Percentiles rank a stretch among this genome's conserved stretches.
These are phyloP conservation scores for Oreochromis niloticus DNA, from an alignment of 2,113 vertebrate genomes.

Conservation along the genomic window DNA sequence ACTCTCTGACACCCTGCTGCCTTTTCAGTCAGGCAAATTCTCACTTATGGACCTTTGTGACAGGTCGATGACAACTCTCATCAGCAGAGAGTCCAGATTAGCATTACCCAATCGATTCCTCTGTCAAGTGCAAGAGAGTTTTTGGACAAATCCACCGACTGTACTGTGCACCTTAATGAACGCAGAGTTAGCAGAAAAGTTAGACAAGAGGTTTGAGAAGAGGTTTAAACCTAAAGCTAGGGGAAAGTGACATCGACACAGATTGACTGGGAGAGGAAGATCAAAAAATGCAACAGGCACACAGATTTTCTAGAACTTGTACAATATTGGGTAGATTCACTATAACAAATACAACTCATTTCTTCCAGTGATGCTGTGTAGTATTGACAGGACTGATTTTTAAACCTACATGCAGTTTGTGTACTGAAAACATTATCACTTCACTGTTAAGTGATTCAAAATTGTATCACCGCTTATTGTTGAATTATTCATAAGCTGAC, in stretches of 20 bases:
- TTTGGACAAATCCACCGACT: background rate
- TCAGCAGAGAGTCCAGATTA: slow-evolving; percentile 9
- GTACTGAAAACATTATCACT: background rate
- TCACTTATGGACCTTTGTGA: background rate
- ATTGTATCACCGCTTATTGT: background rate
- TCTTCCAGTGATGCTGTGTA: background rate
- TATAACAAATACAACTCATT: background rate
- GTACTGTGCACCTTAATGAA: background rate
- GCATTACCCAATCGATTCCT: slow-evolving; percentile 5
- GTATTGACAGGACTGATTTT: background rate
- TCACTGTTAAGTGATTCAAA: background rate
- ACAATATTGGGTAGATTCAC: background rate
- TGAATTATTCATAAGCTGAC: background rate
- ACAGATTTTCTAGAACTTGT: background rate
- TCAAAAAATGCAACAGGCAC: background rate
- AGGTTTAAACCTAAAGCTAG: background rate
- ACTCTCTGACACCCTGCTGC: background rate
- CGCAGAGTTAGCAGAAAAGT: background rate
- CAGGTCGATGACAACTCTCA: slow-evolving; percentile 4
- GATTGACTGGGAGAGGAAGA: background rate
- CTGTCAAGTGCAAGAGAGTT: background rate
- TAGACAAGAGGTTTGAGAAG: background rate
- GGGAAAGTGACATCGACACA: background rate
- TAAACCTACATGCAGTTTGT: background rate
- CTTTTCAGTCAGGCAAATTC: background rate